These are phyloP conservation scores for Staurois parvus DNA, from an alignment of 2,797 vertebrate genomes.

Conservation along the genomic window DNA sequence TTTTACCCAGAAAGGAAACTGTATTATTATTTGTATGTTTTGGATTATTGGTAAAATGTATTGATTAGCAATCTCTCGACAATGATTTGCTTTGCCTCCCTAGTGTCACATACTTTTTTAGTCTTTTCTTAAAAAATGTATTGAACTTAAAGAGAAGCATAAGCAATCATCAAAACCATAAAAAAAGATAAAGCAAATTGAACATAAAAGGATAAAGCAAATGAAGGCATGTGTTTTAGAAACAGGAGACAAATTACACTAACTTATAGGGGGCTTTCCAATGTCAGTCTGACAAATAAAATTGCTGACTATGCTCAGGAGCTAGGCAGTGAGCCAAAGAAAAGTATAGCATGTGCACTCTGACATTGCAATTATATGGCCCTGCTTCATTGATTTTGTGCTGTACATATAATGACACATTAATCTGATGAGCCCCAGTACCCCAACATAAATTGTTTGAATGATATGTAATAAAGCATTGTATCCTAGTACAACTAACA, in stretches of 20 bases:
- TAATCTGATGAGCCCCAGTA: neutral
- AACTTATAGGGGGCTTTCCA: neutral
- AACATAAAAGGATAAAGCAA: neutral
- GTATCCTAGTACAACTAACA: conserved; percentile 11
- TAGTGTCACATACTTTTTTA: neutral
- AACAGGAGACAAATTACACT: neutral
- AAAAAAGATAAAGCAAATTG: neutral
- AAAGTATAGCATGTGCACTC: conserved; percentile 5
- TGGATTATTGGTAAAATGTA: neutral
- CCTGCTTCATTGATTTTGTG: conserved; percentile 33
- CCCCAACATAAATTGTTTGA: neutral
- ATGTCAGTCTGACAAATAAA: neutral
- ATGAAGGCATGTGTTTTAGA: neutral
- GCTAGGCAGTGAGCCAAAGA: neutral
- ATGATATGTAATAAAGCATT: conserved; percentile 7
- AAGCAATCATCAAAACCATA: neutral
- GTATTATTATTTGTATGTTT: too few species aligned
- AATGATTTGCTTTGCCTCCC: neutral
- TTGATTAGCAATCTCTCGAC: neutral
- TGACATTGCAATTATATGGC: conserved; percentile 1
- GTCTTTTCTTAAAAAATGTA: neutral
- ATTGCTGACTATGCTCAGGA: neutral
- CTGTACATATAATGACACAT: conserved; percentile 11
- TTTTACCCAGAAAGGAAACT: too few species aligned
- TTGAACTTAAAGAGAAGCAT: neutral